These are phyloP conservation scores for Papilio glaucus DNA, from an alignment of 1,140 invertebrate genomes.

Conservation along the genomic window DNA sequence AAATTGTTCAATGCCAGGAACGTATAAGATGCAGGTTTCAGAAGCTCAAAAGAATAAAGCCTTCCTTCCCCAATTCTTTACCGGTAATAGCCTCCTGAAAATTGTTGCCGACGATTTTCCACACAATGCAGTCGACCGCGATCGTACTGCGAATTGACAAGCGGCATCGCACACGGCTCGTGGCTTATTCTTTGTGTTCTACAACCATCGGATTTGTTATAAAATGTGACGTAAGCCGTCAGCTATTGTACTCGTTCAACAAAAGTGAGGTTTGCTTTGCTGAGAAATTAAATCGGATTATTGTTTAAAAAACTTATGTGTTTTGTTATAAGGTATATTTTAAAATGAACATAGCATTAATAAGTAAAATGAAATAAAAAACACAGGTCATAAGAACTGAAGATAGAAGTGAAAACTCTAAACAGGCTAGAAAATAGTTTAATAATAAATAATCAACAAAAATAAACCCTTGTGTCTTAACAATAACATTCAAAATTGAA, in stretches of 20 bases:
- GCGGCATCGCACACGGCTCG: not conserved
- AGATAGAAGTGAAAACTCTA: too few relatives aligned
- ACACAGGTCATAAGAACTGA: too few relatives aligned
- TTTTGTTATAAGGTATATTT: too few relatives aligned
- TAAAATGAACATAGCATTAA: too few relatives aligned
- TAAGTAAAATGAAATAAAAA: too few relatives aligned
- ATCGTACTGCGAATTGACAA: not conserved
- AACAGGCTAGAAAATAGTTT: too few relatives aligned
- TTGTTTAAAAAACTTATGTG: too few relatives aligned
- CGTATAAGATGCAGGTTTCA: not conserved
- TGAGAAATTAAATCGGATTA: not conserved
- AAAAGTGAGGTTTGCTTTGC: not conserved
- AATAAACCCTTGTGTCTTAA: too few relatives aligned
- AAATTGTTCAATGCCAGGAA: not conserved
- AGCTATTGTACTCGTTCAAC: not conserved
- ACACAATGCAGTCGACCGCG: not conserved
- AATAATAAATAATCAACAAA: too few relatives aligned
- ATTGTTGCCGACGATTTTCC: not conserved
- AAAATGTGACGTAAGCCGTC: not conserved
- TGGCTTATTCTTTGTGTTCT: slow-evolving; percentile 10
- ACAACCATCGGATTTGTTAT: not conserved
- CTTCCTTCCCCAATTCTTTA: not conserved
- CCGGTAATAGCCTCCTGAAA: not conserved
- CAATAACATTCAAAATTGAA: too few relatives aligned
- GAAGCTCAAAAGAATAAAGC: slow-evolving; percentile 1